Evolutionary conservation across 2,797 vertebrate genomes (phyloP).

Genomic region (Karalla daura): DNA sequence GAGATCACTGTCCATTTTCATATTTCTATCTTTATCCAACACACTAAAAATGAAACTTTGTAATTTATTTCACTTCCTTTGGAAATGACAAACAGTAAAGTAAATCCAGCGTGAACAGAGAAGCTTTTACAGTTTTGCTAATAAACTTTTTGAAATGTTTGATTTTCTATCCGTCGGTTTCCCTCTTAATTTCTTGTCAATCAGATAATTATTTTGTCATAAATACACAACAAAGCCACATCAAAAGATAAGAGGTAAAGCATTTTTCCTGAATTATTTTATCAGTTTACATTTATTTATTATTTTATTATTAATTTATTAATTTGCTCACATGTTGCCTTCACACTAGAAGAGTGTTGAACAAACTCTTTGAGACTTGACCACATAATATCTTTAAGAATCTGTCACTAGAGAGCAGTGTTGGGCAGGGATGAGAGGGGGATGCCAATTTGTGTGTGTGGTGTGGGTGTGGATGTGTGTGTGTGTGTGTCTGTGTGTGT

Average conservation of each 20-base stretch:
- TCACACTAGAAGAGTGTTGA: not conserved
- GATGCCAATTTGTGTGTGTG: slow-evolving; percentile 4
- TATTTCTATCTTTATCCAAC: not conserved
- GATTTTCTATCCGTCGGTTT: not conserved
- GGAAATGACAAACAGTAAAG: not conserved
- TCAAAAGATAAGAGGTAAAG: not conserved
- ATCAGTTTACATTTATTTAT: too few species aligned
- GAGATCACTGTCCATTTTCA: not conserved
- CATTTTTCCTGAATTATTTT: slow-evolving; percentile 5
- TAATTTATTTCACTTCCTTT: not conserved
- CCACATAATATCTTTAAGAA: not conserved
- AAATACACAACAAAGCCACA: not conserved
- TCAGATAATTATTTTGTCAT: not conserved
- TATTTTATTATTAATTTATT: too few species aligned
- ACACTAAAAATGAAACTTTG: not conserved
- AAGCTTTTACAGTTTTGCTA: not conserved
- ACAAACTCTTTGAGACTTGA: slow-evolving; percentile 4
- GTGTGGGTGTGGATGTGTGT: slow-evolving; percentile 19
- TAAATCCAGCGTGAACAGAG: not conserved
- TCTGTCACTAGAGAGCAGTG: slow-evolving; percentile 76
- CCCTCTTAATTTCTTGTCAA: not conserved
- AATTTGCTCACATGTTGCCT: too few species aligned
- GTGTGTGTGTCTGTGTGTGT: slow-evolving; percentile 29
- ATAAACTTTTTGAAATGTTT: not conserved
- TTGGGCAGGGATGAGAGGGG: slow-evolving; percentile 56